Conservation (phyloP, 2,888 invertebrate genomes). For the Melanophora roralis region DNA sequence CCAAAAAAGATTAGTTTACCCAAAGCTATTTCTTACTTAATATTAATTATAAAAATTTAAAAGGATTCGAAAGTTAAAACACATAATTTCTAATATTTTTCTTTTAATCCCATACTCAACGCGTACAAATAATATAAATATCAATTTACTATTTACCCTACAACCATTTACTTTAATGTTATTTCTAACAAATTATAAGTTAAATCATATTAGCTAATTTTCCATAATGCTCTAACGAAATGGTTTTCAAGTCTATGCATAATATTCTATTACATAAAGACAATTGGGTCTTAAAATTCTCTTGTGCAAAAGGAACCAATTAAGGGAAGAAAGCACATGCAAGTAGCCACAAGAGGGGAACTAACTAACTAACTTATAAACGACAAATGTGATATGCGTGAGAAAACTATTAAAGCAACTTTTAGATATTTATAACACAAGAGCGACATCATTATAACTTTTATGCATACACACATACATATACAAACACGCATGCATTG, state of each 20-base stretch:
- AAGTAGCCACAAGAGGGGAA: background rate
- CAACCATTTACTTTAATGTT: background rate
- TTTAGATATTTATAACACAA: slow-evolving; percentile 21
- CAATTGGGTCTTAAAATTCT: slow-evolving; percentile 14
- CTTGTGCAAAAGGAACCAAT: background rate
- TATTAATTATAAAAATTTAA: too few relatives aligned
- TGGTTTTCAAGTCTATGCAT: background rate
- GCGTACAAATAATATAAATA: background rate
- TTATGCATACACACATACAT: background rate
- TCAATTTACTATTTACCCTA: background rate
- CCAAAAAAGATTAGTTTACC: too few relatives aligned
- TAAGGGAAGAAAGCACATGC: background rate
- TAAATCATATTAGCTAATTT: background rate
- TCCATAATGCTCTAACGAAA: slow-evolving; percentile 10
- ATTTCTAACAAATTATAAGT: background rate
- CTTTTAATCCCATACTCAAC: background rate
- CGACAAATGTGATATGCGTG: slow-evolving; percentile 49
- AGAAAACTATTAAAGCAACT: slow-evolving; percentile 53
- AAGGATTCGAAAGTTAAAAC: too few relatives aligned
- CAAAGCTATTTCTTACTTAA: too few relatives aligned
- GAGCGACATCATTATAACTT: background rate
- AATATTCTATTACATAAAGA: background rate
- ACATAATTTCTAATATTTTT: background rate
- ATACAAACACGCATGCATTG: background rate
- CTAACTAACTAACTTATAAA: slow-evolving; percentile 35